phyloP scores from a whole-genome alignment of 2,797 vertebrate genomes.

The Nannoperca obscura region DNA sequence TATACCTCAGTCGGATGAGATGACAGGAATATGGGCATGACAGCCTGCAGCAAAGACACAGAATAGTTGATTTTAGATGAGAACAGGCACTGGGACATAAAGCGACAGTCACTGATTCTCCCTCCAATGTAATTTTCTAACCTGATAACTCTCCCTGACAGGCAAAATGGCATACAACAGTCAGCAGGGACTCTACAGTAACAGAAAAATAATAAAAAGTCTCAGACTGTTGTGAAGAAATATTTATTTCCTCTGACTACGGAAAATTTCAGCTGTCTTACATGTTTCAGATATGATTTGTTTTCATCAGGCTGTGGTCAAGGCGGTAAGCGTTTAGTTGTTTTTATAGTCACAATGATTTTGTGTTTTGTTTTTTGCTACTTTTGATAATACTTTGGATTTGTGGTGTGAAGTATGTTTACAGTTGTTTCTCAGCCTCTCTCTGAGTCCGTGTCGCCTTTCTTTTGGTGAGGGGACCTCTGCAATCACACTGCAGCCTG shows the following conservation, averaged over 20 bases:
- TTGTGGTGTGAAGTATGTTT: neutral
- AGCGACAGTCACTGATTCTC: slow-evolving; percentile 1
- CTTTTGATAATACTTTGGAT: neutral
- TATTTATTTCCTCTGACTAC: neutral
- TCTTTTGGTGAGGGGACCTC: neutral
- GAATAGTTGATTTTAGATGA: neutral
- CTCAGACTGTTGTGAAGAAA: neutral
- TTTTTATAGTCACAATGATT: neutral
- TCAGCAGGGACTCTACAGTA: slow-evolving; percentile 7
- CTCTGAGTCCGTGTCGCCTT: neutral
- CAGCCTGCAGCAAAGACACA: slow-evolving; percentile 3
- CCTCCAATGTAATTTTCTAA: neutral
- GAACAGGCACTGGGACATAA: neutral
- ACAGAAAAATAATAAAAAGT: neutral
- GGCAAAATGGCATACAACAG: neutral
- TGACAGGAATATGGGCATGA: slow-evolving; percentile 3
- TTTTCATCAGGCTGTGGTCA: neutral
- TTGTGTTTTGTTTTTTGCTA: neutral
- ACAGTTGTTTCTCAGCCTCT: neutral
- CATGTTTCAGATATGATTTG: neutral
- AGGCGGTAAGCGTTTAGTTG: neutral
- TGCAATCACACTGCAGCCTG: neutral
- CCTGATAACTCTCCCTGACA: neutral
- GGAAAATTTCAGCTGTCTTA: neutral
- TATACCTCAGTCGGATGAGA: slow-evolving; percentile 16